Evolutionary conservation across 2,888 invertebrate genomes (phyloP).

Genomic region (Zygothrica quintamaculata): DNA sequence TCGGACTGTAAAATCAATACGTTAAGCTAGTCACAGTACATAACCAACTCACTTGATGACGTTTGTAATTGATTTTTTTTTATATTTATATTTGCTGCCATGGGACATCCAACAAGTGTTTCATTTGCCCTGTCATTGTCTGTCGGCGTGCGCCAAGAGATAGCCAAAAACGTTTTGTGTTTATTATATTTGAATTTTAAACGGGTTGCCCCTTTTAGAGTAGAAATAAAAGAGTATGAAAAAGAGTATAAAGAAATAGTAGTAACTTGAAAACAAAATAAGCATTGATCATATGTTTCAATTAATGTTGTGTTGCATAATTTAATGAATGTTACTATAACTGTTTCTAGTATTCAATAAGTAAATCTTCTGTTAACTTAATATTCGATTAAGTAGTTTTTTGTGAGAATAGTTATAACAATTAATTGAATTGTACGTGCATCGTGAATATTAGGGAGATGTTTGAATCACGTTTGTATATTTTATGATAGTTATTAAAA

Average conservation of each 20-base stretch:
- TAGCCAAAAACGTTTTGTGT: constrained; percentile 15
- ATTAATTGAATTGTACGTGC: not conserved
- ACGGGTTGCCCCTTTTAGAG: constrained; percentile 19
- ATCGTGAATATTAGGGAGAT: not conserved
- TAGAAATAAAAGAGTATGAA: constrained; percentile 5
- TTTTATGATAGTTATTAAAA: too few relatives aligned
- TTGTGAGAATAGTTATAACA: too few relatives aligned
- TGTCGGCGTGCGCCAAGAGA: constrained; percentile 32
- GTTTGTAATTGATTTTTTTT: constrained; percentile 8
- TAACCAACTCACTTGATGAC: not conserved
- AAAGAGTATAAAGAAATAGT: constrained; percentile 2
- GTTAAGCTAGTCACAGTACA: constrained; percentile 26
- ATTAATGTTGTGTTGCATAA: not conserved
- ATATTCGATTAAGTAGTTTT: too few relatives aligned
- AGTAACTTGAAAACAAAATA: too few relatives aligned
- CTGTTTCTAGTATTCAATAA: too few relatives aligned
- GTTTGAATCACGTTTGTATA: constrained; percentile 9
- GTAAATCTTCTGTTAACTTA: too few relatives aligned
- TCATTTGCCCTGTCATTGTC: constrained; percentile 40
- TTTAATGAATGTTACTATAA: not conserved
- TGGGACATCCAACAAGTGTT: not conserved
- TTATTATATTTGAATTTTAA: not conserved
- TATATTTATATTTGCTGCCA: too few relatives aligned
- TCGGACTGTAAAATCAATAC: not conserved
- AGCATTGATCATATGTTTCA: constrained; percentile 13